Percentiles rank a stretch among this genome's conserved stretches.
Evolutionary conservation across 2,888 invertebrate species (phyloP).

Genomic region (Stenchaetothrips biformis): DNA sequence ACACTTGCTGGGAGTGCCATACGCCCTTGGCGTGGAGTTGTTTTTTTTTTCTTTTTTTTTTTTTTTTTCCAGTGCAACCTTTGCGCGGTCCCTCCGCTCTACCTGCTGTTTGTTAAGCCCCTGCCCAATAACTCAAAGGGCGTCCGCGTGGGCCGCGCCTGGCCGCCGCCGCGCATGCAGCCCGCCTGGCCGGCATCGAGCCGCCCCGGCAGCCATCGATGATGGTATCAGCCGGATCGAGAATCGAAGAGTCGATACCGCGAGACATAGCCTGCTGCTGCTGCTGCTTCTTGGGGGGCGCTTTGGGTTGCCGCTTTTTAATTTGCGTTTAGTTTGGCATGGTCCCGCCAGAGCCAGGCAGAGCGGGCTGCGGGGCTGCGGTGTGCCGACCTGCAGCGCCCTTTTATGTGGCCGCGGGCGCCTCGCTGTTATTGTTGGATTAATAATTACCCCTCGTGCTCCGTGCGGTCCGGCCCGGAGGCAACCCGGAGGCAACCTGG

Average conservation of each 20-base stretch:
- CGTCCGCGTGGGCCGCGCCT: too few species aligned
- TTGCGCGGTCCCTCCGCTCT: too few species aligned
- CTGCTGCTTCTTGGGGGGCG: neutral
- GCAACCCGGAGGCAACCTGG: too few species aligned
- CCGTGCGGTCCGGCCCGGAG: neutral
- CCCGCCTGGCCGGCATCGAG: neutral
- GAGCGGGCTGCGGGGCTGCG: neutral
- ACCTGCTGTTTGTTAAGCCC: too few species aligned
- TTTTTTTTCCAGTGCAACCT: neutral
- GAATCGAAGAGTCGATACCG: neutral
- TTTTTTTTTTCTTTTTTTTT: neutral
- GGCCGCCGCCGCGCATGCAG: too few species aligned
- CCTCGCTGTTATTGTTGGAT: slow-evolving; percentile 9
- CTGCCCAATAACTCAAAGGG: too few species aligned
- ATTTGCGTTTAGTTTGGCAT: neutral
- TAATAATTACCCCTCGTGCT: slow-evolving; percentile 6
- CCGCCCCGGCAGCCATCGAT: neutral
- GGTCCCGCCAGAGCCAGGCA: neutral
- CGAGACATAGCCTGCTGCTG: too few species aligned
- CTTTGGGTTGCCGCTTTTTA: neutral
- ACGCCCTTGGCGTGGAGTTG: neutral
- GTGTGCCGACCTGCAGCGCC: neutral
- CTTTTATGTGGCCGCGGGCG: neutral
- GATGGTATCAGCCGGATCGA: neutral
- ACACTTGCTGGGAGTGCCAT: too few species aligned